Conservation (phyloP, 2,113 vertebrate species). For the Pelmatolapia mariae region DNA sequence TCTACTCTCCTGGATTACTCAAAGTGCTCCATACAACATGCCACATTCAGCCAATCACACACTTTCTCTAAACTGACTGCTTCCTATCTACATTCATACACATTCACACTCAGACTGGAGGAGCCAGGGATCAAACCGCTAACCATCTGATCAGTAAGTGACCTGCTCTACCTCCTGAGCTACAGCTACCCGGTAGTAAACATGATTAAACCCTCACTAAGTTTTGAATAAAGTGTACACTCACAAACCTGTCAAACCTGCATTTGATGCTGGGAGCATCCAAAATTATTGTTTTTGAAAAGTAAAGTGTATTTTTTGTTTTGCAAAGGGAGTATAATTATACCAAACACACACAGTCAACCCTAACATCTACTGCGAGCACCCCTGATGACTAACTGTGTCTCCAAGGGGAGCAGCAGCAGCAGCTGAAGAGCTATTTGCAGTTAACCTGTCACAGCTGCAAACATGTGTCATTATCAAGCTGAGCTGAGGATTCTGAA, state of each 20-base stretch:
- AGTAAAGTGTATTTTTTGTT: neutral
- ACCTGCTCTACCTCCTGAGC: neutral
- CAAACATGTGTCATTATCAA: neutral
- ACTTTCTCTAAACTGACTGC: neutral
- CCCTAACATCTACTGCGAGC: neutral
- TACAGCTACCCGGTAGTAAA: neutral
- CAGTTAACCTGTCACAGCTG: neutral
- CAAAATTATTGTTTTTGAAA: neutral
- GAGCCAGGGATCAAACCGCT: neutral
- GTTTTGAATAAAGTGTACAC: neutral
- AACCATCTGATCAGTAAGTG: neutral
- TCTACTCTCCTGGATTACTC: neutral
- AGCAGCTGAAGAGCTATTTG: neutral
- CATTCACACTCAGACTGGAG: neutral
- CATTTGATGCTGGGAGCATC: neutral
- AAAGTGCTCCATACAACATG: neutral
- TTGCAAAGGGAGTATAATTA: neutral
- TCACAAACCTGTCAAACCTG: neutral
- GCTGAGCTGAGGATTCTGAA: neutral
- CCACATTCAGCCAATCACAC: neutral
- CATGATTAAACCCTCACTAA: neutral
- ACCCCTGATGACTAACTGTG: neutral
- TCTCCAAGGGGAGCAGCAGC: neutral
- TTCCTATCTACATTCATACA: neutral
- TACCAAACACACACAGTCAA: neutral